Percentiles rank a stretch among this genome's conserved stretches.
These are phyloP conservation scores for Perdix hodgsoniae DNA, from an alignment of 2,797 vertebrate genomes.

Conservation along the genomic window DNA sequence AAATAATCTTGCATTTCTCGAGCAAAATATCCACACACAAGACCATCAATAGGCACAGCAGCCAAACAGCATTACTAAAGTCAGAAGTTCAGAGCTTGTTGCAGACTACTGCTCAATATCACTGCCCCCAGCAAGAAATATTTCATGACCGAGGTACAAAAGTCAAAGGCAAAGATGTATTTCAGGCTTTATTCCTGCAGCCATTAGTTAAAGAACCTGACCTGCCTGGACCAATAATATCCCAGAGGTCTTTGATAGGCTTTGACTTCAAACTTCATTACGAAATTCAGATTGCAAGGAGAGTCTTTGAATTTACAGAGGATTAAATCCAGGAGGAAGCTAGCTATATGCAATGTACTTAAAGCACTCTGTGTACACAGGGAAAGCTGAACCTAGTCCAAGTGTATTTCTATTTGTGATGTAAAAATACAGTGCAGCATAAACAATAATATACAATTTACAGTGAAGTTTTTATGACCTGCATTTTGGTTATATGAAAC, in stretches of 20 bases:
- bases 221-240: neutral
- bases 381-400: neutral
- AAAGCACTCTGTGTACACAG: neutral
- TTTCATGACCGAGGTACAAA: neutral
- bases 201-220: neutral
- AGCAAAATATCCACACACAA: neutral
- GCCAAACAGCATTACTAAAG: neutral
- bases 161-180: neutral
- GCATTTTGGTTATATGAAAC: neutral
- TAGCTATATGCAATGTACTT: neutral
- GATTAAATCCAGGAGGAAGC: neutral
- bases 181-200: neutral
- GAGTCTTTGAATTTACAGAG: neutral
- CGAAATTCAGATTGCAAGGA: neutral
- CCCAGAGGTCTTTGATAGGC: neutral
- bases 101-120: neutral
- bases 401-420: neutral
- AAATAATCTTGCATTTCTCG: neutral
- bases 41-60: neutral
- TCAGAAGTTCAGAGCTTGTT: neutral
- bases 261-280: neutral
- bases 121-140: neutral
- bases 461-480: neutral
- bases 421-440: neutral
- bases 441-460: neutral